Percentiles rank a stretch among this genome's conserved stretches.
Evolutionary conservation across 1,140 invertebrate species (phyloP).

Genomic region (Heterodera carotae): DNA sequence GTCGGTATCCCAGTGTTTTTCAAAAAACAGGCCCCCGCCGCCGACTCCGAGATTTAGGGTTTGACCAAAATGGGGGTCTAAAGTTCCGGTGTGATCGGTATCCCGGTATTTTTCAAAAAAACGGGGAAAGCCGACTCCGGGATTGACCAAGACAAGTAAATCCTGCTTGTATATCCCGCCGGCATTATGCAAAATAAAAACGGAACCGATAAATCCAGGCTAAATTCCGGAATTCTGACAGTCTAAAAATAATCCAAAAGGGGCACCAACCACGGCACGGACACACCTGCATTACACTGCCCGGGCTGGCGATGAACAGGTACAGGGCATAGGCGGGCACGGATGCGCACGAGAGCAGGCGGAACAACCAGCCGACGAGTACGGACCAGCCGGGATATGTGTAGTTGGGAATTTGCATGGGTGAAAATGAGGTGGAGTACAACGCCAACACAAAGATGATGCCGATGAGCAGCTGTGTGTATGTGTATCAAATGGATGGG

Average conservation of each 20-base stretch:
- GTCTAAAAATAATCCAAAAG: not conserved
- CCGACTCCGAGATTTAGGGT: too few relatives aligned
- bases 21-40: too few relatives aligned
- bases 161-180: too few relatives aligned
- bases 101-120: too few relatives aligned
- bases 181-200: too few relatives aligned
- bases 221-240: not conserved
- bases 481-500: too few relatives aligned
- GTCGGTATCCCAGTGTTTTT: too few relatives aligned
- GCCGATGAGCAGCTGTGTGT: constrained; percentile 13
- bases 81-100: too few relatives aligned
- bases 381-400: constrained; percentile 59
- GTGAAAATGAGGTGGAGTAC: constrained; percentile 55
- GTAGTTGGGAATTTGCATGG: constrained; percentile 56
- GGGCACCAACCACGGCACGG: too few relatives aligned
- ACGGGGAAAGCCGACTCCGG: too few relatives aligned
- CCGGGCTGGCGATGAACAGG: constrained; percentile 45
- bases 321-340: constrained; percentile 54
- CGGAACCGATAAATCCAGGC: not conserved
- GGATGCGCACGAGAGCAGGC: constrained; percentile 56
- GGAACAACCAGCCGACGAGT: constrained; percentile 56
- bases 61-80: too few relatives aligned
- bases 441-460: constrained; percentile 57
- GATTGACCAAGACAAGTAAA: too few relatives aligned
- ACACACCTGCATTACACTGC: constrained; percentile 47